Base-by-base conservation (phyloP, 2,888 invertebrate species). In the Caenorhabditis sinica region DNA sequence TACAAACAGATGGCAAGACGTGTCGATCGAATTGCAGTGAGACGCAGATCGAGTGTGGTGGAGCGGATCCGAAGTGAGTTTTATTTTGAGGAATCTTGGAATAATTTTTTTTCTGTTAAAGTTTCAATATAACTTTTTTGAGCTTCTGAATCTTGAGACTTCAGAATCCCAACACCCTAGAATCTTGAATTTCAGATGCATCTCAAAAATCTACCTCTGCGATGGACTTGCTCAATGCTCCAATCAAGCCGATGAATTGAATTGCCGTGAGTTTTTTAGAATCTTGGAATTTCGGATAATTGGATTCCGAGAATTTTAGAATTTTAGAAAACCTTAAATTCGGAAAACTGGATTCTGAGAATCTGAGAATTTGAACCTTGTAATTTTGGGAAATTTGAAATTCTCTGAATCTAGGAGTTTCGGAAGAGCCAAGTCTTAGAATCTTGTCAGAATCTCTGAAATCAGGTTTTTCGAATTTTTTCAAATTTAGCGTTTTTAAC, bases 221-320 rank as follows among this genome's bases (percentile, higher is more conserved):
- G 92, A 92, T 68, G 90, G 91, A 4, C 77, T 90, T 9, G 82
- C 79, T 36, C 91, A 92, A 33, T 92, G 92, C 73, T 61, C 86
- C 11, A 90, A 92, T 65, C 73, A 85, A 40, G 85, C 86, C 1
- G 92, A 92, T 65, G 92, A 92, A 69, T 51, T 75, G 25, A 88
- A 89, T 51, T 92, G 92, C 74, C 90, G 91, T 91, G 77, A 91
- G 90, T 86, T 28, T 15, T 36, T 15, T 0, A 43, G 25, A 49
- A 51, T 45, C 28, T 33, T 11, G n/a, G 11, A 45, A 17, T 6
- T 17, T 6, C 15, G 20, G 30, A 49, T 2, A 65, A 36, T 36
- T 9, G 9, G 33, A 36, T 6, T 36, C 33, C 33, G 40, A 36
- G 36, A 63, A 11, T 53, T 1, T 25, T 6, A 53, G 20, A 53